Evolutionary conservation across 2,797 vertebrate species (phyloP).

Genomic region (Chloroceryle inda): DNA sequence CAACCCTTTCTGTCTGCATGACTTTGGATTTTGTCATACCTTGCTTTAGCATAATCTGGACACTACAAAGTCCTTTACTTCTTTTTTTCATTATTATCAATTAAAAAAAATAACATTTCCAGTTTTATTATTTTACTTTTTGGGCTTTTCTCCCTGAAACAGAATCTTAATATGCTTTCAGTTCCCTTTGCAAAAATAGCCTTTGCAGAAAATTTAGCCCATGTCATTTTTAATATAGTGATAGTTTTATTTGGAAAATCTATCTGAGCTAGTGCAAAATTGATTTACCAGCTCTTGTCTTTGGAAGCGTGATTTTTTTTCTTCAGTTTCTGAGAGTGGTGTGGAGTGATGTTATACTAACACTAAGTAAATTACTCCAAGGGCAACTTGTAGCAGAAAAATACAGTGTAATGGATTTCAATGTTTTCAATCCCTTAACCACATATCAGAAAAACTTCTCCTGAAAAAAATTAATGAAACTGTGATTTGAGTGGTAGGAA

Average conservation of each 20-base stretch:
- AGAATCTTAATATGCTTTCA: background rate
- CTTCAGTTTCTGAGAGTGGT: background rate
- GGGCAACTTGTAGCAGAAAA: background rate
- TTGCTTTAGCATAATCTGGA: background rate
- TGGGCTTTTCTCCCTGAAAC: accelerated
- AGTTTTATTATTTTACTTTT: background rate
- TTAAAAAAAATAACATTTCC: background rate
- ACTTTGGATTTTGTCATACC: background rate
- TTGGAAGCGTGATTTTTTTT: background rate
- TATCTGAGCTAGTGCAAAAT: background rate
- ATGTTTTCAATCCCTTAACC: background rate
- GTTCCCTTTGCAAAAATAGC: background rate
- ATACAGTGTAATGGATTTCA: background rate
- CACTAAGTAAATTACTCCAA: background rate
- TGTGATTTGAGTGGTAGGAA: constrained; percentile 1
- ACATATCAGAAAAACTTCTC: constrained; percentile 37
- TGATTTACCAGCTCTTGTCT: background rate
- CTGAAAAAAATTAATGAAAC: constrained; percentile 48
- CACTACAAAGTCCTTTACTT: background rate
- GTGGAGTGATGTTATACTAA: background rate
- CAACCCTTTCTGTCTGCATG: background rate
- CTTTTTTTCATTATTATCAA: background rate
- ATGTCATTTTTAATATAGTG: background rate
- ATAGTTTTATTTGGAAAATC: background rate
- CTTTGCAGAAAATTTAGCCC: background rate